phyloP scores from a whole-genome alignment of 2,113 vertebrate species.

The Erpornis zantholeuca region DNA sequence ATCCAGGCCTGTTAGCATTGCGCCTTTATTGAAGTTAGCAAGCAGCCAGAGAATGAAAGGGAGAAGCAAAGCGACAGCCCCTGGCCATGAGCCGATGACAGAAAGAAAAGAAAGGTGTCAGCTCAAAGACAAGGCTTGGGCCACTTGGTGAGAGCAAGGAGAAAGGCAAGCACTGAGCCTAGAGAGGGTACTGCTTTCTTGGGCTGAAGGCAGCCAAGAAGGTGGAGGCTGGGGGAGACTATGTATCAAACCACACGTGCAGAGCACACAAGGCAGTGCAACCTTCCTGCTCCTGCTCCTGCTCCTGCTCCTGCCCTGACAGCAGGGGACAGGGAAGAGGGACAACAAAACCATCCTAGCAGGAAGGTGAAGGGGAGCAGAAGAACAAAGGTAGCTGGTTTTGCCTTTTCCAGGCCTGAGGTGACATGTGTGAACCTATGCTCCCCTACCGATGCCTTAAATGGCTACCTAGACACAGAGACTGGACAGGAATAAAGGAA shows the following conservation, averaged over 20 bases:
- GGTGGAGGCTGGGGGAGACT: fast-evolving
- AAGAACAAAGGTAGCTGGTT: neutral
- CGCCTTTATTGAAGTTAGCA: neutral
- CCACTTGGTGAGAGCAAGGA: fast-evolving
- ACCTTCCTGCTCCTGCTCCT: neutral
- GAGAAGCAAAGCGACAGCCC: neutral
- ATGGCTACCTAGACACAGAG: too few species aligned
- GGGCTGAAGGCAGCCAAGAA: neutral
- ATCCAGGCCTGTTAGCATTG: neutral
- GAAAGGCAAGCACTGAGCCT: neutral
- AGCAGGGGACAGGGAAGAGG: neutral
- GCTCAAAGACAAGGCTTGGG: neutral
- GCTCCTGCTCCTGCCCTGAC: neutral
- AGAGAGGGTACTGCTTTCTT: neutral
- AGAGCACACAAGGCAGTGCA: neutral
- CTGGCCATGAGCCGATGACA: neutral
- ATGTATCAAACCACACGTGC: neutral
- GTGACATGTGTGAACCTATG: fast-evolving
- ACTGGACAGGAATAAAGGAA: too few species aligned
- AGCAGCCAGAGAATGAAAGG: neutral
- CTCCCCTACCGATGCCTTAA: too few species aligned
- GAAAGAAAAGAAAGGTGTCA: neutral
- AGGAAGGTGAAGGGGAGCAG: neutral
- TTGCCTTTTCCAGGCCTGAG: neutral
- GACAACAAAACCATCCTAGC: neutral